These are phyloP conservation scores for Rhyacophila evoluta DNA, from an alignment of 2,888 invertebrate species.

Conservation along the genomic window DNA sequence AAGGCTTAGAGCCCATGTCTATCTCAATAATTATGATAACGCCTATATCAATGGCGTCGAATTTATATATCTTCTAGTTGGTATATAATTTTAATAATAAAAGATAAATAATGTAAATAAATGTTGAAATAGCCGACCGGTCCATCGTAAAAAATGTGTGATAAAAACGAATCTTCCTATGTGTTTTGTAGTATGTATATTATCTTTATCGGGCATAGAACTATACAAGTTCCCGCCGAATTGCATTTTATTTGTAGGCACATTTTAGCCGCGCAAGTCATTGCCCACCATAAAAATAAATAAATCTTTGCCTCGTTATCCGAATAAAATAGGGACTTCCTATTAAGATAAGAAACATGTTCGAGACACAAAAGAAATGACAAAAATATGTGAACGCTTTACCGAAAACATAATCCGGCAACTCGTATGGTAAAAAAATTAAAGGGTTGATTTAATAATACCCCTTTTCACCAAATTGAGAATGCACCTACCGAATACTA, in stretches of 20 bases:
- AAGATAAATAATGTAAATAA: no score
- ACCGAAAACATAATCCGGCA: background rate
- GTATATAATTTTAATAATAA: no score
- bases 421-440: background rate
- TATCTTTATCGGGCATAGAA: background rate
- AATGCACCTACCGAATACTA: background rate
- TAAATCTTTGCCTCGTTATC: background rate
- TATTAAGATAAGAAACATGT: slow-evolving; percentile 15
- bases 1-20: no score
- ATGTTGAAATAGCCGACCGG: no score
- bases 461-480: background rate
- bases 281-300: slow-evolving; percentile 19
- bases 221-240: background rate
- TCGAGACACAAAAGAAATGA: background rate
- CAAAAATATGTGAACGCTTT: background rate
- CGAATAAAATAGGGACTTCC: slow-evolving; percentile 19
- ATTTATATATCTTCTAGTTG: no score
- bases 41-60: no score
- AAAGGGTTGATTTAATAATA: slow-evolving; percentile 2
- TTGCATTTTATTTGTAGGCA: slow-evolving; percentile 14
- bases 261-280: slow-evolving; percentile 8
- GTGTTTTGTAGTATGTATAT: background rate
- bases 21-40: no score
- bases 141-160: no score
- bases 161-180: no score